Conservation (phyloP, 2,797 vertebrate species). For the Pristis pectinata region DNA sequence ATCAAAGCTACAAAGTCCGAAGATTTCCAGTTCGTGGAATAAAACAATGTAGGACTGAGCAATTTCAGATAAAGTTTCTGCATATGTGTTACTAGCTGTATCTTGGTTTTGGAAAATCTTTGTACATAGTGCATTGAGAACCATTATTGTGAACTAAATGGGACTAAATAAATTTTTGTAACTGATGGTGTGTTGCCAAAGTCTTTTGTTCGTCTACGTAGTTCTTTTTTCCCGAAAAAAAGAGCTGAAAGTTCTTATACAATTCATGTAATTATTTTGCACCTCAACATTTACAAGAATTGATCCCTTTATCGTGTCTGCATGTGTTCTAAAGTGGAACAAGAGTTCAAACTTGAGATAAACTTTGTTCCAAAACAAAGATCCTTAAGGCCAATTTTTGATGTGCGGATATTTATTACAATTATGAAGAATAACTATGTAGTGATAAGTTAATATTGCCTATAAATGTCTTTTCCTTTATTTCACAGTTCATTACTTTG, state of each 20-base stretch:
- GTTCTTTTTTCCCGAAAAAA: not conserved
- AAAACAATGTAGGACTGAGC: not conserved
- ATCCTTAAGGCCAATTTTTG: not conserved
- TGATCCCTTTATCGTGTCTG: not conserved
- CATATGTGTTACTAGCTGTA: conserved; percentile 20
- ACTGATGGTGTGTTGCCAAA: not conserved
- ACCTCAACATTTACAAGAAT: not conserved
- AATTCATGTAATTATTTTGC: not conserved
- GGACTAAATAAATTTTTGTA: conserved; percentile 15
- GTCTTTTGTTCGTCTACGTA: not conserved
- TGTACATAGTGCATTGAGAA: conserved; percentile 11
- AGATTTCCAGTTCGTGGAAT: not conserved
- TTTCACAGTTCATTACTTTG: not conserved
- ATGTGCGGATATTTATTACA: not conserved
- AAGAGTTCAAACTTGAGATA: not conserved
- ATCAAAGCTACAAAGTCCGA: not conserved
- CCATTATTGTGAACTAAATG: conserved; percentile 1
- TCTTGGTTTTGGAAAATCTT: not conserved
- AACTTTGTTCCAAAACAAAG: not conserved
- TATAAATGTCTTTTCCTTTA: no score
- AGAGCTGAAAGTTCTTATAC: not conserved
- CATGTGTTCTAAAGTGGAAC: not conserved
- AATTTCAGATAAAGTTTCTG: not conserved
- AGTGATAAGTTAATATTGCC: not conserved
- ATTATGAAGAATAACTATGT: not conserved